These are phyloP conservation scores for Seira musarum DNA, from an alignment of 2,888 invertebrate species.

Conservation along the genomic window DNA sequence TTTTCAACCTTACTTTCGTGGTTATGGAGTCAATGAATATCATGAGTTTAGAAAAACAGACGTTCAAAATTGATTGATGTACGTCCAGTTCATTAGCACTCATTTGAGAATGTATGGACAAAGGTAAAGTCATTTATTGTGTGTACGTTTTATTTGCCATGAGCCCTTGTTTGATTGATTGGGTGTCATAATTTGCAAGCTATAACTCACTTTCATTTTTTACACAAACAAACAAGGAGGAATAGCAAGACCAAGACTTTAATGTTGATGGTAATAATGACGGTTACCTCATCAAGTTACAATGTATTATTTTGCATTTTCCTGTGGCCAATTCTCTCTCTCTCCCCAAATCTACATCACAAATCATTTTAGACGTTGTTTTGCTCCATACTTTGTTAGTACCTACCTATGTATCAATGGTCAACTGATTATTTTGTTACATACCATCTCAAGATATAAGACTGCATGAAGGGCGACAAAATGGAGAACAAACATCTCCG, in stretches of 20 bases:
- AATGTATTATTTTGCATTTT: neutral
- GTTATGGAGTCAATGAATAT: no score
- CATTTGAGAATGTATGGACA: no score
- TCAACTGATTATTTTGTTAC: no score
- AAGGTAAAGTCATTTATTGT: constrained; percentile 37
- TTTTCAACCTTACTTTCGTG: no score
- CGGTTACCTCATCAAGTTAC: neutral
- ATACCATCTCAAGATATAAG: no score
- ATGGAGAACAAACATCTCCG: no score
- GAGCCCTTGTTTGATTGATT: constrained; percentile 50
- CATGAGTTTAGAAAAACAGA: no score
- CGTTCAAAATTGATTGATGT: no score
- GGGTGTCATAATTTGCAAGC: constrained; percentile 6
- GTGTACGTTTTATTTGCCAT: constrained; percentile 36
- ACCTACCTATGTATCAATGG: no score
- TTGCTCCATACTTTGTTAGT: constrained; percentile 29
- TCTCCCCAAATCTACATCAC: constrained; percentile 27
- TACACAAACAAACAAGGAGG: neutral
- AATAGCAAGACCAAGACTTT: neutral
- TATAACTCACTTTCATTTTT: neutral
- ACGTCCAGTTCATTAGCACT: no score
- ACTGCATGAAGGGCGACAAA: no score
- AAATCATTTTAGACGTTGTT: constrained; percentile 39
- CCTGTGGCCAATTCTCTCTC: no score
- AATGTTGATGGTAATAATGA: neutral